Conservation (phyloP, 2,888 invertebrate genomes). For the Altica lythri region DNA sequence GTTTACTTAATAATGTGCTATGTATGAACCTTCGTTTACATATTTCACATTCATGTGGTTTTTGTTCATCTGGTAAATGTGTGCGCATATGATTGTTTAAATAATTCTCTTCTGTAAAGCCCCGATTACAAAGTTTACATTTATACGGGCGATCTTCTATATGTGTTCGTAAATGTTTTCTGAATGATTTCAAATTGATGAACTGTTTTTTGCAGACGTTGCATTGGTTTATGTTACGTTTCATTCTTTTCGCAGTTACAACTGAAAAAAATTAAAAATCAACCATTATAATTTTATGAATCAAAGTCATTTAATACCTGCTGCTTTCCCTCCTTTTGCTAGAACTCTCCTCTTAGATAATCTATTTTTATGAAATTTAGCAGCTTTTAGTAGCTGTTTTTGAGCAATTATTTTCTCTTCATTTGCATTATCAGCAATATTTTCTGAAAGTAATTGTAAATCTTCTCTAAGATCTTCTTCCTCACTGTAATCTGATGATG, state of each 20-base stretch:
- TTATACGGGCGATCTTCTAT: slow-evolving; percentile 57
- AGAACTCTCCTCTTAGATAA: slow-evolving; percentile 52
- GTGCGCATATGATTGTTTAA: slow-evolving; percentile 57
- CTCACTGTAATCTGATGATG: slow-evolving; percentile 52
- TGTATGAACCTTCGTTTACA: slow-evolving; percentile 59
- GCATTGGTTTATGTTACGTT: slow-evolving; percentile 54
- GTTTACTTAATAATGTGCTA: slow-evolving; percentile 56
- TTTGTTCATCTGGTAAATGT: slow-evolving; percentile 55
- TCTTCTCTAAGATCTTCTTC: slow-evolving; percentile 53
- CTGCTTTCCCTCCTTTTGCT: slow-evolving; percentile 46
- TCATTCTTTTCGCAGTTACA: slow-evolving; percentile 48
- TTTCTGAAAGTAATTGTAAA: slow-evolving; percentile 44
- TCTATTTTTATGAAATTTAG: slow-evolving; percentile 52
- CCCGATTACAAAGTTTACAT: slow-evolving; percentile 55
- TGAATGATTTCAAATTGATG: slow-evolving; percentile 56
- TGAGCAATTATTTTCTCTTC: slow-evolving; percentile 56
- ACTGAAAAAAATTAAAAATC: slow-evolving; percentile 36
- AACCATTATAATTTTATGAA: too few species aligned
- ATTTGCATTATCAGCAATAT: slow-evolving; percentile 44
- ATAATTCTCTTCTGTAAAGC: slow-evolving; percentile 58
- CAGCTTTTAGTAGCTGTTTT: slow-evolving; percentile 54
- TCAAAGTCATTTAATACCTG: slow-evolving; percentile 37
- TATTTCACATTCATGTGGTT: slow-evolving; percentile 58
- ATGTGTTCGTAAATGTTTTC: slow-evolving; percentile 58
- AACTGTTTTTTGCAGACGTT: slow-evolving; percentile 58